Evolutionary conservation across 2,113 vertebrate species (phyloP), one percentile per base, ranked within the genome.

Genomic region (Oreochromis aureus): DNA sequence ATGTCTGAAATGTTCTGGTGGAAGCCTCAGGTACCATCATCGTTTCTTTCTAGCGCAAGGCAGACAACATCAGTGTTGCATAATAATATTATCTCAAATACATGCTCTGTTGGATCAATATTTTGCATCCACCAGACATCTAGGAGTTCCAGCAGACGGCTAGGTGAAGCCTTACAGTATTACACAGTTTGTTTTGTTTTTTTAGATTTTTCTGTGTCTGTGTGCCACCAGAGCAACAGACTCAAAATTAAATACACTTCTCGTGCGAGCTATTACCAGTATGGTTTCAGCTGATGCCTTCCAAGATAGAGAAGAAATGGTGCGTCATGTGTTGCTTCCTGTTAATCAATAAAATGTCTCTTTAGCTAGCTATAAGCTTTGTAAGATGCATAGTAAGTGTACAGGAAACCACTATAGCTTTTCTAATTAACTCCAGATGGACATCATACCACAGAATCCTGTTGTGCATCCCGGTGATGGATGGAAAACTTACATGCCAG

Each of bases 291-390:
- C 27, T 32, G 71, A 32, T 6, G 6, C 16, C 27, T 32, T 78
- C 71, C 71, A 51, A 51, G 71, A 32, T 12, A 78, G 71, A 51
- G 41, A 69, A 24, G 53, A 55, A 39, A 69, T 48, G 4, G 44
- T 76, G 44, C 4, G 5, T 36, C 2, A 13, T 63, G 61, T 13
- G 15, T 53, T 41, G 9, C 73, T 88, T 92, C 82, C 87, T 89
- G 86, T 76, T 61, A 90, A 94, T 95, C 93, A 82, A 95, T 95
- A 84, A 78, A 30, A 27, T 56, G 30, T 39, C 84, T 93, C 69
- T 86, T 76, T 10, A 41, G 84, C 78, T 81, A 78, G 39, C 78
- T 78, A 46, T 48, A 53, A 81, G 78, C 81, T 78, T 10, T 59
- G 51, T 73, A 24, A 30, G 80, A 90, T 86, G 88, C 85, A 82